Base-by-base conservation (phyloP, 2,113 vertebrate species). In the Urocolius indicus region DNA sequence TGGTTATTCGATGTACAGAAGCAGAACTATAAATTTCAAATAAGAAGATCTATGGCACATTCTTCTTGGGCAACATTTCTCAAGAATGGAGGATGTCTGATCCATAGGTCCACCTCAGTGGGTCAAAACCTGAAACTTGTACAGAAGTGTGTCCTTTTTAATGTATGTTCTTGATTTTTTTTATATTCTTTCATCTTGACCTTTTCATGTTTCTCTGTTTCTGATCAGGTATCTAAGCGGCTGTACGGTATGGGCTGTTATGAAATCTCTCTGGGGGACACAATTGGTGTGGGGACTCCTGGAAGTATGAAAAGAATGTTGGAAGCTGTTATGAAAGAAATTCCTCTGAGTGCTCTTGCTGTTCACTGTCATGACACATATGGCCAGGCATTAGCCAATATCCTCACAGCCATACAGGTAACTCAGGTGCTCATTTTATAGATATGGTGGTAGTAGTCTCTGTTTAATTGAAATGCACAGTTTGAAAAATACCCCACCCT, bases 361-460 rank as follows among this genome's bases (percentile, higher is more conserved):
- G 98, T 99, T 95, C 99, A 99, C 96, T 99, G 99, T 95, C 99
- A 99, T 68, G 99, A 99, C 97, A 99, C 99, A 0, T 99, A 99
- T 2, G 99, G 99, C 29, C 99, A 99, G 95, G 99, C 99, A 0
- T 97, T 99, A 73, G 98, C 99, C 88, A 99, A 99, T 95, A 99
- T 99, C 91, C 98, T 99, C 43, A 99, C 98, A 45, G 99, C 99
- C 66, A 97, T 99, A 87, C 99, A 99, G 99, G 99, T 99, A 98
- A 98, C 81, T 67, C 29, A 6, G 13, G 16, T 57, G 93, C 71
- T 84, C 4, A 0, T 84, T 84, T 79, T 87, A 15, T 65, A 46
- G 22, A 29, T 38, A 12, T 16, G 29, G 21, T 65, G 78, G 4
- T 13, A 54, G 23, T 63, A 73, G 16, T 59, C 20, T 81, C 52